phyloP scores from a whole-genome alignment of 2,797 vertebrate species.

The Ataeniobius toweri region DNA sequence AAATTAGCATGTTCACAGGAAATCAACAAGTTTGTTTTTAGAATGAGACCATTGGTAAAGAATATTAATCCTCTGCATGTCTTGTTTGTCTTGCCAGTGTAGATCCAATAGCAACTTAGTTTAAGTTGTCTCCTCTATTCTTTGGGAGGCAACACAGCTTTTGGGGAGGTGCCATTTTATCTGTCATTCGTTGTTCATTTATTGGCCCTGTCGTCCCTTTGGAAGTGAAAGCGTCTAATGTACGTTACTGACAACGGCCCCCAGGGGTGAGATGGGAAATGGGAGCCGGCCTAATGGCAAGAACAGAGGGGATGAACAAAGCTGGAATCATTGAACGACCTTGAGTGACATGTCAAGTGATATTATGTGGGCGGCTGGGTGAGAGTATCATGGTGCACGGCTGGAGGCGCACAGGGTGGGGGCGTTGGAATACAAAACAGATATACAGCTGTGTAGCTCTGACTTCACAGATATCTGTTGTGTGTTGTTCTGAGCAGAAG shows the following conservation, averaged over 20 bases:
- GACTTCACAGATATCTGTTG: constrained; percentile 34
- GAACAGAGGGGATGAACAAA: constrained; percentile 71
- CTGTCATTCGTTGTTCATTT: constrained; percentile 78
- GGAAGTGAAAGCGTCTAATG: constrained; percentile 77
- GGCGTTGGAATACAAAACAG: constrained; percentile 41
- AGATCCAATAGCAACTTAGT: constrained; percentile 49
- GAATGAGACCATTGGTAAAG: constrained; percentile 20
- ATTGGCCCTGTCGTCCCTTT: constrained; percentile 66
- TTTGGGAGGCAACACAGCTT: constrained; percentile 56
- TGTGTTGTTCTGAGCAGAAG: constrained; percentile 16
- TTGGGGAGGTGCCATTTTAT: constrained; percentile 77
- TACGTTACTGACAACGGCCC: constrained; percentile 74
- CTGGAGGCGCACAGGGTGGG: neutral
- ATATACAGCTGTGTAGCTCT: constrained; percentile 15
- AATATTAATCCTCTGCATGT: constrained; percentile 16
- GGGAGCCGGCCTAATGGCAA: constrained; percentile 78
- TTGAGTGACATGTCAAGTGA: constrained; percentile 83
- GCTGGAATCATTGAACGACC: constrained; percentile 80
- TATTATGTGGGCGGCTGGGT: constrained; percentile 77
- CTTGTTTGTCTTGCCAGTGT: constrained; percentile 38
- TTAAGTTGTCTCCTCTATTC: constrained; percentile 51
- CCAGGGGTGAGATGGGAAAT: constrained; percentile 72
- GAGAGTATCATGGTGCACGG: constrained; percentile 52
- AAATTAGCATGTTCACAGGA: neutral
- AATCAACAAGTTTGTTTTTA: constrained; percentile 32